Evolutionary conservation across 2,797 vertebrate species (phyloP).

Genomic region (Allobates femoralis): DNA sequence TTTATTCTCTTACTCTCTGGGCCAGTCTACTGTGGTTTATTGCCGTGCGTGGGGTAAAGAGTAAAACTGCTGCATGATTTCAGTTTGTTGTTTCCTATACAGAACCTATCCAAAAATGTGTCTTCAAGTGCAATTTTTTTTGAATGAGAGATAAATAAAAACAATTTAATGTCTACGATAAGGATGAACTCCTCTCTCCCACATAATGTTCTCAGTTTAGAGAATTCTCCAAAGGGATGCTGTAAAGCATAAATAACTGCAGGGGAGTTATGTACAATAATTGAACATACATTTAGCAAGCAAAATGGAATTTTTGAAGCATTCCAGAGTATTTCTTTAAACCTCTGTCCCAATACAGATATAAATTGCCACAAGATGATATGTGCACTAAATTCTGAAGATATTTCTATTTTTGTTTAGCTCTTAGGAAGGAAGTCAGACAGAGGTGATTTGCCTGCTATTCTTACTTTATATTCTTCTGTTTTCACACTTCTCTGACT

Average conservation of each 20-base stretch:
- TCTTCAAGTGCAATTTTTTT: constrained; percentile 39
- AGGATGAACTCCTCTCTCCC: constrained; percentile 60
- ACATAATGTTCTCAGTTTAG: constrained; percentile 57
- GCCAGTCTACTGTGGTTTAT: constrained; percentile 53
- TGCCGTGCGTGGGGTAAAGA: constrained; percentile 60
- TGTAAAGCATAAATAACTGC: constrained; percentile 59
- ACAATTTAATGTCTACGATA: constrained; percentile 59
- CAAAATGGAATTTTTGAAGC: constrained; percentile 43
- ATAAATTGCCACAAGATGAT: constrained; percentile 27
- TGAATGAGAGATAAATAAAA: constrained; percentile 52
- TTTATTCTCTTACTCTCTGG: constrained; percentile 39
- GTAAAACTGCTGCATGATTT: constrained; percentile 57
- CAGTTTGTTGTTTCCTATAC: constrained; percentile 40
- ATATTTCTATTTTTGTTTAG: neutral
- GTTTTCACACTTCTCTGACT: neutral
- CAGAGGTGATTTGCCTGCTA: constrained; percentile 1
- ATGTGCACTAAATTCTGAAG: constrained; percentile 6
- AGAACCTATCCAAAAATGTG: constrained; percentile 59
- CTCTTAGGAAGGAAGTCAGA: neutral
- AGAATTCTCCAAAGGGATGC: constrained; percentile 57
- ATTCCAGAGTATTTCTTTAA: constrained; percentile 38
- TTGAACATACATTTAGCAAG: constrained; percentile 53
- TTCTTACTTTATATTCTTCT: constrained; percentile 6
- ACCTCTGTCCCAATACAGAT: constrained; percentile 23
- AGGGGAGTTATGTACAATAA: constrained; percentile 58